A percentile compares a stretch with the other conserved stretches of the same genome.
Conservation (phyloP, 2,888 invertebrate species). For the Acleris emargana region DNA sequence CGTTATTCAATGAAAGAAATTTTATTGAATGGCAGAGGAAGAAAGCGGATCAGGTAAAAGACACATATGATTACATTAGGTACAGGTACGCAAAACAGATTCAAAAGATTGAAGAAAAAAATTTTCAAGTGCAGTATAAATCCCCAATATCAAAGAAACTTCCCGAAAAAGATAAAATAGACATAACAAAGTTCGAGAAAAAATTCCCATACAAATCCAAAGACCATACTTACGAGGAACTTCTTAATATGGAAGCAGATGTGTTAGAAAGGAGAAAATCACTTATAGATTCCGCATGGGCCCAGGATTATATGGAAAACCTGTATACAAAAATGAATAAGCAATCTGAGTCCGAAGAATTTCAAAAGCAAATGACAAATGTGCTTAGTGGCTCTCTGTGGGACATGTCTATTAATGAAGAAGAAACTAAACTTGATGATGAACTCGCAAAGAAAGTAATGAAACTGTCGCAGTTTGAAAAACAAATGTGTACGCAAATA, state of each 20-base stretch:
- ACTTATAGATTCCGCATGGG: slow-evolving; percentile 67
- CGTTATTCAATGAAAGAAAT: slow-evolving; percentile 73
- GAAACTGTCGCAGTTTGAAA: slow-evolving; percentile 86
- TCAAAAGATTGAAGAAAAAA: slow-evolving; percentile 59
- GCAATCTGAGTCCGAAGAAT: slow-evolving; percentile 68
- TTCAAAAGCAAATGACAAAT: slow-evolving; percentile 78
- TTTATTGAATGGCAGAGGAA: slow-evolving; percentile 84
- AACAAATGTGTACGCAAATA: slow-evolving; percentile 85
- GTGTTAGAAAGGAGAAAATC: slow-evolving; percentile 56
- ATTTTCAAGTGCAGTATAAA: slow-evolving; percentile 48
- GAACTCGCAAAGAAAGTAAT: slow-evolving; percentile 82
- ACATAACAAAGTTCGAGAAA: slow-evolving; percentile 65
- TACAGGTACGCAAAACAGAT: slow-evolving; percentile 71
- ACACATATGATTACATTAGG: slow-evolving; percentile 67
- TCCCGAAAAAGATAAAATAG: slow-evolving; percentile 54
- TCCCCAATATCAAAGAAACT: slow-evolving; percentile 44
- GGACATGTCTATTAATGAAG: slow-evolving; percentile 78
- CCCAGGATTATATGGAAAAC: slow-evolving; percentile 75
- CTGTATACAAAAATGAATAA: slow-evolving; percentile 72
- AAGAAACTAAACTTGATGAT: slow-evolving; percentile 78
- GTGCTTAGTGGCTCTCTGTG: slow-evolving; percentile 78
- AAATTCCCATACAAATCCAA: slow-evolving; percentile 65
- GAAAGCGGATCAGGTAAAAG: slow-evolving; percentile 72
- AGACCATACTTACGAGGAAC: slow-evolving; percentile 71
- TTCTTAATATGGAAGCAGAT: slow-evolving; percentile 62